A percentile compares a stretch with the other conserved stretches of the same genome.
Evolutionary conservation across 2,113 vertebrate species (phyloP).

Genomic region (Phalacrocorax pelagicus): DNA sequence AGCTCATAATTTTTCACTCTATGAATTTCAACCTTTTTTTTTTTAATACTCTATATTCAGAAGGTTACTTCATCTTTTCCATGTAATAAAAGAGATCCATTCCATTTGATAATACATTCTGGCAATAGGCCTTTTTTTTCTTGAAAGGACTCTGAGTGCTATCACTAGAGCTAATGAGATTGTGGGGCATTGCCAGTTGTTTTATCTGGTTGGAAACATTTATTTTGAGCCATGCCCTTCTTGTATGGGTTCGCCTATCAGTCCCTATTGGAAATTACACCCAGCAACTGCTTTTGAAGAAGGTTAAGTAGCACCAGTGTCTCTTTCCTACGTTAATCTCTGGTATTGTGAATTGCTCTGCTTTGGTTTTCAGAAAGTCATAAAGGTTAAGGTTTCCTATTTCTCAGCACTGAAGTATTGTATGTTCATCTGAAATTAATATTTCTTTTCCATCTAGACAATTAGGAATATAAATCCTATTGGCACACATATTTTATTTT

Average conservation of each 20-base stretch:
- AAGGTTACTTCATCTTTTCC: conserved; percentile 51
- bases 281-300: neutral
- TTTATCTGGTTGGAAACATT: neutral
- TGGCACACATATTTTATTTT: neutral
- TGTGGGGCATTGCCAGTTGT: neutral
- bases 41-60: conserved; percentile 14
- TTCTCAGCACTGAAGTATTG: neutral
- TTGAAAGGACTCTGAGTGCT: conserved; percentile 20
- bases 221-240: conserved; percentile 9
- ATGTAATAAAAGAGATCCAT: conserved; percentile 23
- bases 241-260: neutral
- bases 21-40: conserved; percentile 43
- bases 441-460: neutral
- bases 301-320: neutral
- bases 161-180: conserved; percentile 35
- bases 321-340: neutral
- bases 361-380: neutral
- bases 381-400: neutral
- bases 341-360: neutral
- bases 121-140: neutral
- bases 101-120: conserved; percentile 42
- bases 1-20: conserved; percentile 64
- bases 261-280: neutral
- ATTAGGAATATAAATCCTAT: neutral
- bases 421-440: neutral